Base-by-base conservation (phyloP, 2,797 vertebrate species). In the Leuciscus waleckii region DNA sequence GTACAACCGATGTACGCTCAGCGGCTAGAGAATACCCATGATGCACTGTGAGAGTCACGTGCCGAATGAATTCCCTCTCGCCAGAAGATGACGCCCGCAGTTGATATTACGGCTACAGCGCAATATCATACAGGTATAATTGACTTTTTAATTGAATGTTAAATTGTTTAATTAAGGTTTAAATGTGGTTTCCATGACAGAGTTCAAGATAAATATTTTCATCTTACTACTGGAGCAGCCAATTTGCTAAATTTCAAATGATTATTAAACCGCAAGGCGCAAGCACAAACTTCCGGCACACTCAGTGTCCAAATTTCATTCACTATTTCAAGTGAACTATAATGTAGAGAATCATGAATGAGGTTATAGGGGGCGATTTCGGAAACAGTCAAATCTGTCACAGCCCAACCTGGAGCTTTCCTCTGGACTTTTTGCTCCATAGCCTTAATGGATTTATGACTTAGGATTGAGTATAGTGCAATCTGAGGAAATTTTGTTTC, bases 321-420 rank as follows among this genome's bases (percentile, higher is more conserved):
- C 56, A n/a, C 56, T n/a, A 10, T 10, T 17, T 58, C 9, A n/a
- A 11, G 56, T 58, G 56, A 58, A 58, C 23, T 58, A 4, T n/a
- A n/a, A n/a, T 58, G 54, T 56, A 23, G 54, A 9, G 54, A 23
- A 23, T 51, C 14, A 17, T 51, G 46, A 49, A 17, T 17, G 5
- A 4, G 43, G 13, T 46, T 46, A 14, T 46, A 14, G 43, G 43
- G 43, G 13, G 5, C 5, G 16, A 51, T 51, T 51, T 51, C 49
- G 0, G 19, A 54, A 19, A 54, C 17, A 54, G 51, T 21, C 17
- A 58, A 46, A 58, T 86, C 49, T 67, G 17, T 71, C 77, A 71
- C 37, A 76, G 19, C 49, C 35, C 21, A 75, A 26, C 54, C 63
- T 77, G 14, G 56, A 80, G 79, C 6, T 65, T 56, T 67, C 39